A percentile compares a stretch with the other conserved stretches of the same genome.
These are phyloP conservation scores for Leptinotarsa lineolata DNA, from an alignment of 1,140 invertebrate genomes.

Conservation along the genomic window DNA sequence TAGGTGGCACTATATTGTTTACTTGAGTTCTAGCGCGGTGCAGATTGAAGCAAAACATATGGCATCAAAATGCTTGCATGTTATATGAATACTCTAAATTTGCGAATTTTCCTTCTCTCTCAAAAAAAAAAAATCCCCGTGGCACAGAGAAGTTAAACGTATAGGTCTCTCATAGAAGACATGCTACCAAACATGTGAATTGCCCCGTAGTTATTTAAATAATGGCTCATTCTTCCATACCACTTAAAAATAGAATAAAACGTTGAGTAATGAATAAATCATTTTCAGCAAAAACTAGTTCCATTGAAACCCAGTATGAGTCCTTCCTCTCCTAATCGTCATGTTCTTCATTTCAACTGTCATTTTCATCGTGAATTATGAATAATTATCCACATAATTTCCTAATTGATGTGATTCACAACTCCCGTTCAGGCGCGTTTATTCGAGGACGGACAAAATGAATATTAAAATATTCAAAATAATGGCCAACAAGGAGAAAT, in stretches of 20 bases:
- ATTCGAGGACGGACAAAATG: not conserved
- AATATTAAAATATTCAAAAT: conserved; percentile 9
- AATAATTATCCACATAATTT: conserved; percentile 4
- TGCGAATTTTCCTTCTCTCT: too few species aligned
- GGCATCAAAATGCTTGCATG: too few species aligned
- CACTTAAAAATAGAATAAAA: not conserved
- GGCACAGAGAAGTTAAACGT: too few species aligned
- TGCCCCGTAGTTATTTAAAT: not conserved
- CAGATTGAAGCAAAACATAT: too few species aligned
- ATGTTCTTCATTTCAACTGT: not conserved
- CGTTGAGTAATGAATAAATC: not conserved
- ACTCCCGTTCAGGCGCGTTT: not conserved
- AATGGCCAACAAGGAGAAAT: not conserved
- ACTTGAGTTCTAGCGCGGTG: too few species aligned
- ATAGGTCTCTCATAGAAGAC: too few species aligned
- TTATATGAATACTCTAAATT: too few species aligned
- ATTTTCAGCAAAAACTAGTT: conserved; percentile 8
- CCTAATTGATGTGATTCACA: conserved; percentile 5
- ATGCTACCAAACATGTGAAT: not conserved
- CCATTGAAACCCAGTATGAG: not conserved
- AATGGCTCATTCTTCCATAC: not conserved
- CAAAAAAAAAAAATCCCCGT: too few species aligned
- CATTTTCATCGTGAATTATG: not conserved
- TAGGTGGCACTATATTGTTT: too few species aligned
- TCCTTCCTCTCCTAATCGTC: not conserved